Conservation (phyloP, 2,888 invertebrate species). For the Leucoma salicis region DNA sequence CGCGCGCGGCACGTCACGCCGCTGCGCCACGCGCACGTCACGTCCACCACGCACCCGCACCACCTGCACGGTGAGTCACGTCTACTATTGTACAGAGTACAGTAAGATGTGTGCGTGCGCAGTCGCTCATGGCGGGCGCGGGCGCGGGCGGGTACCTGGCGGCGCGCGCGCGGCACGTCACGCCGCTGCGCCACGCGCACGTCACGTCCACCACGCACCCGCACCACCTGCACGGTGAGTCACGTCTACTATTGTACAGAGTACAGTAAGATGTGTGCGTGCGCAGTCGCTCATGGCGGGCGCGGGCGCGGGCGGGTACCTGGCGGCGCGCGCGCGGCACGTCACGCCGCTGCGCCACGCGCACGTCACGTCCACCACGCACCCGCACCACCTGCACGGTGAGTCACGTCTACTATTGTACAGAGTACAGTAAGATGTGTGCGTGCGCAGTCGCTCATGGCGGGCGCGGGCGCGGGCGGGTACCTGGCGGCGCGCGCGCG, state of each 20-base stretch:
- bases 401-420: too few species aligned
- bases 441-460: too few species aligned
- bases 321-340: constrained; percentile 73
- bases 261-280: too few species aligned
- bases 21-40: constrained; percentile 83
- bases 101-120: too few species aligned
- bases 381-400: constrained; percentile 77
- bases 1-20: constrained; percentile 62
- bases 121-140: too few species aligned
- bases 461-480: constrained; percentile 35
- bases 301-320: constrained; percentile 45
- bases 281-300: too few species aligned
- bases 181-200: constrained; percentile 80
- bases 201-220: constrained; percentile 86
- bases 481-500: constrained; percentile 76
- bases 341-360: constrained; percentile 79
- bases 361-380: constrained; percentile 85
- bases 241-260: too few species aligned
- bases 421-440: too few species aligned
- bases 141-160: constrained; percentile 66
- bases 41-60: constrained; percentile 85
- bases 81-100: too few species aligned
- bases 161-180: constrained; percentile 64
- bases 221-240: constrained; percentile 61
- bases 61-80: constrained; percentile 50